A percentile compares a stretch with the other conserved stretches of the same genome.
Conservation (phyloP, 2,113 vertebrate genomes). For the Burhinus bistriatus region DNA sequence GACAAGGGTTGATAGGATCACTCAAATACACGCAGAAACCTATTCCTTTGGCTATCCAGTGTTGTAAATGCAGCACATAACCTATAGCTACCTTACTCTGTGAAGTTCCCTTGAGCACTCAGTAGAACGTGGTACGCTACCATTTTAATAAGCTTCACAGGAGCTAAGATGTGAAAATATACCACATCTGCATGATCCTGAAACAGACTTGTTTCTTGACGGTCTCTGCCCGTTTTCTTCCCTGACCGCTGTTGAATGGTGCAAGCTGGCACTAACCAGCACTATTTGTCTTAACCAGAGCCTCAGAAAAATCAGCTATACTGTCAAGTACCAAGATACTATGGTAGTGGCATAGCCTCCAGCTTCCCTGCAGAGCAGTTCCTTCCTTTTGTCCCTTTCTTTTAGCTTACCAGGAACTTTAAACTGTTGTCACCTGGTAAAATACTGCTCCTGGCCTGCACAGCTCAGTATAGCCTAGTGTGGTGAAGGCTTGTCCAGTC, state of each 20-base stretch:
- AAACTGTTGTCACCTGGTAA: neutral
- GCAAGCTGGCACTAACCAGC: neutral
- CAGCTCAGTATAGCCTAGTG: neutral
- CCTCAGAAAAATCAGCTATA: neutral
- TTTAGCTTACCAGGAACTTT: neutral
- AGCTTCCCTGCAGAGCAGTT: neutral
- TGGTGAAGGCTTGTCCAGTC: slow-evolving; percentile 26
- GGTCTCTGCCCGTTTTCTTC: neutral
- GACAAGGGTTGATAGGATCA: neutral
- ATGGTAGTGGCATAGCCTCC: neutral
- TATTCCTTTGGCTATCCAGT: neutral
- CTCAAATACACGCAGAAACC: neutral
- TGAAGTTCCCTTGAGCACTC: neutral
- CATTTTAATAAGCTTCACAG: neutral
- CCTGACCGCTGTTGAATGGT: neutral
- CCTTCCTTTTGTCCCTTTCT: neutral
- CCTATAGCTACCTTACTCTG: neutral
- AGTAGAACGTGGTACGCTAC: neutral
- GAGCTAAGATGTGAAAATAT: neutral
- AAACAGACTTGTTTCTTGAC: neutral
- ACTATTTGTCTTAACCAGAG: neutral
- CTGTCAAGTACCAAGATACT: neutral
- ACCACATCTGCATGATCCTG: neutral
- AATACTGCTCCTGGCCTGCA: neutral
- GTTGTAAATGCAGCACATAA: neutral